Evolutionary conservation across 2,888 invertebrate species (phyloP).

Genomic region (Ctena decussata): DNA sequence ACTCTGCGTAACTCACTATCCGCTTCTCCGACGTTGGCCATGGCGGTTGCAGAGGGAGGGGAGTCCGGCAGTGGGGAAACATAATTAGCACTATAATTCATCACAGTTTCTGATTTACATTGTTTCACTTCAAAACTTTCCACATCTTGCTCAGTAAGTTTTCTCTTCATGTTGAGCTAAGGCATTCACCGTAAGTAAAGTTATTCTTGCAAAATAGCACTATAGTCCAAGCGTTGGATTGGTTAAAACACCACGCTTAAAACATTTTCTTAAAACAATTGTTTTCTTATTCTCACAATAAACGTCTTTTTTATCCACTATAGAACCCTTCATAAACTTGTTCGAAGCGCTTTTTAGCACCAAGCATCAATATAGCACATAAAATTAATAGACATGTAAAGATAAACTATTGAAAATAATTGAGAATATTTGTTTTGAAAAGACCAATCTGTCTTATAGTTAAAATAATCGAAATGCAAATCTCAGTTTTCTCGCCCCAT

Average conservation of each 20-base stretch:
- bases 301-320: too few relatives aligned
- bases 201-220: background rate
- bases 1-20: constrained; percentile 71
- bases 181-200: background rate
- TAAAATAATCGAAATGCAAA: background rate
- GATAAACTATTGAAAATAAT: background rate
- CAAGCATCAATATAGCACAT: background rate
- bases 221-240: background rate
- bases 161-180: background rate
- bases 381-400: background rate
- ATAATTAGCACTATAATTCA: background rate
- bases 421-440: background rate
- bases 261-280: too few relatives aligned
- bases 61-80: background rate
- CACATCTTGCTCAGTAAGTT: background rate
- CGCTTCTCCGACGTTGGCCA: constrained; percentile 8
- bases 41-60: background rate
- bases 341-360: background rate
- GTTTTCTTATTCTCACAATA: too few relatives aligned
- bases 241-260: too few relatives aligned
- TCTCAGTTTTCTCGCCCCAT: constrained; percentile 12
- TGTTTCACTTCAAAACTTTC: background rate
- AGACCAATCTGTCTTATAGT: background rate
- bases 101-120: background rate
- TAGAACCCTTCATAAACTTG: background rate